These are phyloP conservation scores for Panthera leo DNA, from an alignment of 2,113 vertebrate species.

Conservation along the genomic window DNA sequence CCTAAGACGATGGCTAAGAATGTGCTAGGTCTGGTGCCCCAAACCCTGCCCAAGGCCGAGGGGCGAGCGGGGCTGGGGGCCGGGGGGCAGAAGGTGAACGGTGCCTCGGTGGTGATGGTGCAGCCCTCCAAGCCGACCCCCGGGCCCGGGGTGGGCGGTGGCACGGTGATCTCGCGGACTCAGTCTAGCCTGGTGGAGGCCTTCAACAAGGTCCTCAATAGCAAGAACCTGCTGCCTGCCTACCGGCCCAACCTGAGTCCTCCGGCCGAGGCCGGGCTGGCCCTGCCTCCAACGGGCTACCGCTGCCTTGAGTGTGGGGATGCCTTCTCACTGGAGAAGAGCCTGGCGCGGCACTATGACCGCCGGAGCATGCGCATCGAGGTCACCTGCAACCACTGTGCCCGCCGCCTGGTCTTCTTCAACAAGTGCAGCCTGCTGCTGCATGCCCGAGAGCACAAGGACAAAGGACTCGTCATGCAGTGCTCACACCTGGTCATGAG, in stretches of 20 bases:
- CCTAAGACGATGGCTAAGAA: constrained; percentile 85
- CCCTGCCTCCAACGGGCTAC: constrained; percentile 89
- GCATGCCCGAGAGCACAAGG: constrained; percentile 97
- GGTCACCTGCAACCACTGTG: constrained; percentile 98
- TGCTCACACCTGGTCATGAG: constrained; percentile 98
- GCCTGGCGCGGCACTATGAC: constrained; percentile 94
- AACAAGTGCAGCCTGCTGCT: constrained; percentile 98
- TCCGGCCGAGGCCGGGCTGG: constrained; percentile 89
- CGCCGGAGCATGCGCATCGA: constrained; percentile 96
- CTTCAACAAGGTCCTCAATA: constrained; percentile 98
- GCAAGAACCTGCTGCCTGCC: constrained; percentile 94
- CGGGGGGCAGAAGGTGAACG: constrained; percentile 86
- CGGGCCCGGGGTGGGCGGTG: constrained; percentile 55
- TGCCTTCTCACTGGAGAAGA: constrained; percentile 94
- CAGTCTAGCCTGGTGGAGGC: constrained; percentile 96
- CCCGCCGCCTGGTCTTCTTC: constrained; percentile 96
- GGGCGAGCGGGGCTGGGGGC: constrained; percentile 76
- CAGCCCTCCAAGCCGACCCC: constrained; percentile 85
- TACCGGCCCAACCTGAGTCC: constrained; percentile 94
- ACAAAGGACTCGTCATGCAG: constrained; percentile 97
- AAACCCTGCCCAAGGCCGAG: constrained; percentile 81
- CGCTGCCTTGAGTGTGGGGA: constrained; percentile 97
- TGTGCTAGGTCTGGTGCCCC: constrained; percentile 85
- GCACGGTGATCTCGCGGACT: constrained; percentile 93
- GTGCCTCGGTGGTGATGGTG: constrained; percentile 82